Percentiles rank a stretch among this genome's conserved stretches.
phyloP scores from a whole-genome alignment of 2,888 invertebrate species.

The Microchrysa polita region DNA sequence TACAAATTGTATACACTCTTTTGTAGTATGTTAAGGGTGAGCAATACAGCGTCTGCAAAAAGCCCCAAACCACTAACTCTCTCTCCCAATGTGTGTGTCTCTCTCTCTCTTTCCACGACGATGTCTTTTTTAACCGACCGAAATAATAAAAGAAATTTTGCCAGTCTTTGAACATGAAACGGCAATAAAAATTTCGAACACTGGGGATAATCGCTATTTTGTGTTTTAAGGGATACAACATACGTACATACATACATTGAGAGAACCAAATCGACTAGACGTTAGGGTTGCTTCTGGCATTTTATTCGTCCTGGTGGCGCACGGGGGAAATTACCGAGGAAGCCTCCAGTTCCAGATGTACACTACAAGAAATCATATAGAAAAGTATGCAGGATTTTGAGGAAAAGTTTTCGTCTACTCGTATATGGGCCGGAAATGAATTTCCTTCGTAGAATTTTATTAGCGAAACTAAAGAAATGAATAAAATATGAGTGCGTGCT shows the following conservation, averaged over 20 bases:
- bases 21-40: background rate
- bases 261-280: constrained; percentile 9
- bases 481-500: too few relatives aligned
- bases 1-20: too few relatives aligned
- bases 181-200: constrained; percentile 48
- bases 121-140: too few relatives aligned
- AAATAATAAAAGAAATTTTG: constrained; percentile 32
- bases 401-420: background rate
- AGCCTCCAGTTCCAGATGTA: too few relatives aligned
- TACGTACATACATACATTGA: too few relatives aligned
- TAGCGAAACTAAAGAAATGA: constrained; percentile 7
- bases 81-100: constrained; percentile 13
- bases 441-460: constrained; percentile 13
- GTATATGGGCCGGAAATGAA: constrained; percentile 24
- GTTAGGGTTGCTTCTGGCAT: constrained; percentile 31
- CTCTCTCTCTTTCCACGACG: too few relatives aligned
- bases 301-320: too few relatives aligned
- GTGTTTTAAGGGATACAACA: constrained; percentile 19
- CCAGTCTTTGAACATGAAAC: constrained; percentile 40
- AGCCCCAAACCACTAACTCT: background rate
- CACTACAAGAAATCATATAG: too few relatives aligned
- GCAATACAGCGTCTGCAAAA: constrained; percentile 30
- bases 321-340: background rate
- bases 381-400: background rate
- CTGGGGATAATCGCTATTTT: constrained; percentile 40